These are phyloP conservation scores for Thera britannica DNA, from an alignment of 2,888 invertebrate genomes.

Conservation along the genomic window DNA sequence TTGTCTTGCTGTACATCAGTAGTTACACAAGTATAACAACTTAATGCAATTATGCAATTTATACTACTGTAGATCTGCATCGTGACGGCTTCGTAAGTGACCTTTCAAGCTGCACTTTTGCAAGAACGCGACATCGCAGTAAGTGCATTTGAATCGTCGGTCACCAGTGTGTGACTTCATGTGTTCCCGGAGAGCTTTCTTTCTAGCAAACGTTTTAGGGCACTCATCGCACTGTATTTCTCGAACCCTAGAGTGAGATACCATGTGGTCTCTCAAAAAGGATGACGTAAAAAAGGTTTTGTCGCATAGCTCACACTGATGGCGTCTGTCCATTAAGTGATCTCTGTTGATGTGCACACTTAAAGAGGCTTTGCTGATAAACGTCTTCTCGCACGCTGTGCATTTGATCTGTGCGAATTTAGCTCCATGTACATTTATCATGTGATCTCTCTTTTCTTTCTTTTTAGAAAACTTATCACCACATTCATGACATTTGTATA, in stretches of 20 bases:
- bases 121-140: slow-evolving; percentile 50
- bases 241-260: slow-evolving; percentile 49
- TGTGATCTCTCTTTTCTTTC: slow-evolving; percentile 42
- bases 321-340: slow-evolving; percentile 59
- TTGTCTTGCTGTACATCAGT: too few species aligned
- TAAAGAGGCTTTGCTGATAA: slow-evolving; percentile 42
- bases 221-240: slow-evolving; percentile 50
- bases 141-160: slow-evolving; percentile 49
- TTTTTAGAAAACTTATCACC: slow-evolving; percentile 48
- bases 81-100: slow-evolving; percentile 33
- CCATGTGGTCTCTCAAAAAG: slow-evolving; percentile 51
- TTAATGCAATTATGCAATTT: neutral
- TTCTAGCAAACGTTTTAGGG: slow-evolving; percentile 45
- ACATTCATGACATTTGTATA: slow-evolving; percentile 61
- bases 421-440: slow-evolving; percentile 35
- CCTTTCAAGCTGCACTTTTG: slow-evolving; percentile 45
- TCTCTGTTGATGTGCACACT: slow-evolving; percentile 52
- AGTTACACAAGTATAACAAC: neutral
- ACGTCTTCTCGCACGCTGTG: slow-evolving; percentile 53
- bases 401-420: slow-evolving; percentile 45
- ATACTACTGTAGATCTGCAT: slow-evolving; percentile 26
- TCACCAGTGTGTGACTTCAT: slow-evolving; percentile 45
- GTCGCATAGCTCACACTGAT: slow-evolving; percentile 51
- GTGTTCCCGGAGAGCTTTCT: slow-evolving; percentile 44
- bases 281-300: slow-evolving; percentile 48